Conservation (phyloP, 1,140 invertebrate genomes). For the Drosophila saltans region DNA sequence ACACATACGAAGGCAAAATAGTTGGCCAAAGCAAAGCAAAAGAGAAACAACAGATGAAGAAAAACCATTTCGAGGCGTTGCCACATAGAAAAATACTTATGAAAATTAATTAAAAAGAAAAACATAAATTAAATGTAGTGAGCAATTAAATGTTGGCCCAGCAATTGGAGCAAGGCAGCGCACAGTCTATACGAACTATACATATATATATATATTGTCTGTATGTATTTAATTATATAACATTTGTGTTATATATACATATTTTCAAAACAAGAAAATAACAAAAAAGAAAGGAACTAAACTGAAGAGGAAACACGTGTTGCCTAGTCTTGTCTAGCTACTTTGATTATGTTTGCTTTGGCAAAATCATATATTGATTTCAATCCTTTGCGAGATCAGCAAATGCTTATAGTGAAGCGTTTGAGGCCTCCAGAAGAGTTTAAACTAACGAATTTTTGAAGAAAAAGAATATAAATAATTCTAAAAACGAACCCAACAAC, state of each 20-base stretch:
- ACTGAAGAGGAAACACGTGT: constrained; percentile 37
- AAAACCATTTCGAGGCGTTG: constrained; percentile 57
- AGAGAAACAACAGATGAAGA: constrained; percentile 38
- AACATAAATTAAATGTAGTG: constrained; percentile 47
- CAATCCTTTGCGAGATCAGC: constrained; percentile 73
- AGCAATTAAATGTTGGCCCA: constrained; percentile 47
- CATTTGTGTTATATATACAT: neutral
- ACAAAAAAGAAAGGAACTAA: constrained; percentile 10
- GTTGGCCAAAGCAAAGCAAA: constrained; percentile 45
- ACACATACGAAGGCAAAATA: constrained; percentile 44
- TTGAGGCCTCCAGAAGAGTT: constrained; percentile 65
- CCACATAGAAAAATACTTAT: constrained; percentile 32
- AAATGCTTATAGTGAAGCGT: constrained; percentile 63
- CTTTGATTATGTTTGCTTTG: constrained; percentile 69
- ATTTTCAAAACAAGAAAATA: neutral
- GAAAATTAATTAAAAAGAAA: constrained; percentile 44
- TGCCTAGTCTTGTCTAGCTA: constrained; percentile 5
- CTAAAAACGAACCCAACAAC: constrained; percentile 70
- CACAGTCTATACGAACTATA: constrained; percentile 19
- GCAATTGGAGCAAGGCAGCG: constrained; percentile 65
- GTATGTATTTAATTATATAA: constrained; percentile 49
- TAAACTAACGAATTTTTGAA: constrained; percentile 48
- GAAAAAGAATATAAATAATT: constrained; percentile 26
- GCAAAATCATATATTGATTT: constrained; percentile 56
- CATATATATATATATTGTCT: constrained; percentile 8